These are phyloP conservation scores for Gnathonemus echidnorhynchus DNA, from an alignment of 2,113 vertebrate species.

Conservation along the genomic window DNA sequence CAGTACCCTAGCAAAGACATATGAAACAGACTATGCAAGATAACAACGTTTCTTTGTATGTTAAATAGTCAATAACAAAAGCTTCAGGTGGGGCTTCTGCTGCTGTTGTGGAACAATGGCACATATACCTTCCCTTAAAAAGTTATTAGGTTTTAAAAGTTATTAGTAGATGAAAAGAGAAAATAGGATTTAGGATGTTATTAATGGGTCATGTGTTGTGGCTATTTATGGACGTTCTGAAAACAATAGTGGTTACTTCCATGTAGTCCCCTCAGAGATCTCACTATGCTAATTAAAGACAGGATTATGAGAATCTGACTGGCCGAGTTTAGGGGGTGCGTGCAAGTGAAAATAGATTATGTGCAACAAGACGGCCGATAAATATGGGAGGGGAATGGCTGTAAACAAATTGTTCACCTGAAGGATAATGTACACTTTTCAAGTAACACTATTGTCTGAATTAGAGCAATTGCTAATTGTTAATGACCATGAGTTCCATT, in stretches of 20 bases:
- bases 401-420: background rate
- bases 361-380: background rate
- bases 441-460: background rate
- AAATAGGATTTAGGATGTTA: constrained; percentile 18
- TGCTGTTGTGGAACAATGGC: background rate
- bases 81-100: background rate
- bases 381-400: background rate
- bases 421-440: background rate
- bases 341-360: background rate
- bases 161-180: constrained; percentile 4
- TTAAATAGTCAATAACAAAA: background rate
- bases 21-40: background rate
- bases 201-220: constrained; percentile 11
- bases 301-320: background rate
- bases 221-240: constrained; percentile 10
- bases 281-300: constrained; percentile 1
- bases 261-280: background rate
- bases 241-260: constrained; percentile 17
- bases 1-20: background rate
- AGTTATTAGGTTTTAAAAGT: background rate
- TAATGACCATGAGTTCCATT: background rate
- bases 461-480: background rate
- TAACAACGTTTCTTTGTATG: background rate
- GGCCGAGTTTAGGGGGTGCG: background rate
- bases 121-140: background rate